phyloP scores from a whole-genome alignment of 2,113 vertebrate species.

The Oxyura jamaicensis region DNA sequence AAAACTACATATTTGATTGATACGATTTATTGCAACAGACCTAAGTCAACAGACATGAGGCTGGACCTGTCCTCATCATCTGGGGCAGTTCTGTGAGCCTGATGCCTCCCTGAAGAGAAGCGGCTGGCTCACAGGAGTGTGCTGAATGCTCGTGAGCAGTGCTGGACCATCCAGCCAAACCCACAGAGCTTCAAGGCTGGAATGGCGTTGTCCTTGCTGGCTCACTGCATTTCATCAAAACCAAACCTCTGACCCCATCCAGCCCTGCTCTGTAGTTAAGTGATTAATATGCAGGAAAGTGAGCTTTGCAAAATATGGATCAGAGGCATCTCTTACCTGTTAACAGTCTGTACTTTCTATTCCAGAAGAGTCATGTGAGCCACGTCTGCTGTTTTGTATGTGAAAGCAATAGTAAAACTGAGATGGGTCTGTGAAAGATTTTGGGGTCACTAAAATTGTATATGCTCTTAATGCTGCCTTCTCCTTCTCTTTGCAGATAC shows the following conservation, averaged over 20 bases:
- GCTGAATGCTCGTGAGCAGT: neutral
- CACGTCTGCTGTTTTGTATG: neutral
- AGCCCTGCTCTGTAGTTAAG: neutral
- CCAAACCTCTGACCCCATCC: neutral
- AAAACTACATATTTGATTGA: neutral
- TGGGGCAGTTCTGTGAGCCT: neutral
- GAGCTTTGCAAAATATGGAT: fast-evolving
- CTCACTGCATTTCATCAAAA: neutral
- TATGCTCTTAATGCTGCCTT: fast-evolving
- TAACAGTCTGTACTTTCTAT: fast-evolving
- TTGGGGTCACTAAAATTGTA: fast-evolving
- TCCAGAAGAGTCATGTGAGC: neutral
- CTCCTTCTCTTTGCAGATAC: slow-evolving; percentile 80
- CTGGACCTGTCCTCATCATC: neutral
- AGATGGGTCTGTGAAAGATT: neutral
- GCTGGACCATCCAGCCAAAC: neutral
- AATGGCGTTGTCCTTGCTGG: neutral
- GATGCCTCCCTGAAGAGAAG: neutral
- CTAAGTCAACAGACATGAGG: neutral
- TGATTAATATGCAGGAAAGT: neutral
- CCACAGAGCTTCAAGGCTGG: neutral
- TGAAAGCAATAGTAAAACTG: fast-evolving
- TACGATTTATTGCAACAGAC: neutral
- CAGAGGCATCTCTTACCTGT: neutral
- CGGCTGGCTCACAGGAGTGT: fast-evolving